These are phyloP conservation scores for Alitta virens DNA, from an alignment of 2,888 invertebrate species.

Conservation along the genomic window DNA sequence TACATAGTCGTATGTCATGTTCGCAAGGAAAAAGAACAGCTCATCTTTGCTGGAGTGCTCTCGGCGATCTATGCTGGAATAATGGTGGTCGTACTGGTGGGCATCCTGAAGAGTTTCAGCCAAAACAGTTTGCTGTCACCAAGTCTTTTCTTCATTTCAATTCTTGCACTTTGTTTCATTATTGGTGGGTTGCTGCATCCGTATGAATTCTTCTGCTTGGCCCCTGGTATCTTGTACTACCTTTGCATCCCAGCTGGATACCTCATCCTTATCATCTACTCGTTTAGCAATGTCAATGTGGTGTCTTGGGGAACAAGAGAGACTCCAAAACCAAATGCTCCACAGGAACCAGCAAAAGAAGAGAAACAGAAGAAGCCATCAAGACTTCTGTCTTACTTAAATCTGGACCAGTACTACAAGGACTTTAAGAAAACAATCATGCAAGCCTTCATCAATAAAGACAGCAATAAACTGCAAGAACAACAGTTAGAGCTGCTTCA, in stretches of 20 bases:
- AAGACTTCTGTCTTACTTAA: not conserved
- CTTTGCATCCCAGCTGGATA: conserved; percentile 50
- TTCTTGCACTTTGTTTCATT: conserved; percentile 38
- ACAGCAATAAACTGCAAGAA: conserved; percentile 5
- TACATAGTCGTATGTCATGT: conserved; percentile 38
- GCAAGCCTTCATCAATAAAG: conserved; percentile 3
- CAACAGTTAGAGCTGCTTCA: not conserved
- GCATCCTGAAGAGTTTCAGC: conserved; percentile 38
- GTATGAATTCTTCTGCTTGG: conserved; percentile 44
- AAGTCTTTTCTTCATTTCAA: conserved; percentile 39
- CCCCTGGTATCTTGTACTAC: conserved; percentile 40
- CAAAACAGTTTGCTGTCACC: conserved; percentile 37
- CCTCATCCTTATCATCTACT: conserved; percentile 47
- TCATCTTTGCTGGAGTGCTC: conserved; percentile 37
- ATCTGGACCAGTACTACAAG: not conserved
- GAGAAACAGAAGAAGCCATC: conserved; percentile 24
- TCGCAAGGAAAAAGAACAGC: conserved; percentile 36
- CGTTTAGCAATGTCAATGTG: conserved; percentile 44
- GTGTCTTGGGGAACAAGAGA: conserved; percentile 54
- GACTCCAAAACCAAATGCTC: conserved; percentile 40
- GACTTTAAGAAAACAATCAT: conserved; percentile 7
- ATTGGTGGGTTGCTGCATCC: conserved; percentile 36
- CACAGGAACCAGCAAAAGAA: conserved; percentile 34
- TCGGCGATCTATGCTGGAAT: conserved; percentile 70
- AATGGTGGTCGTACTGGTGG: conserved; percentile 48